These are phyloP conservation scores for Calyptommatus sinebrachiatus DNA, from an alignment of 2,113 vertebrate genomes.

Conservation along the genomic window DNA sequence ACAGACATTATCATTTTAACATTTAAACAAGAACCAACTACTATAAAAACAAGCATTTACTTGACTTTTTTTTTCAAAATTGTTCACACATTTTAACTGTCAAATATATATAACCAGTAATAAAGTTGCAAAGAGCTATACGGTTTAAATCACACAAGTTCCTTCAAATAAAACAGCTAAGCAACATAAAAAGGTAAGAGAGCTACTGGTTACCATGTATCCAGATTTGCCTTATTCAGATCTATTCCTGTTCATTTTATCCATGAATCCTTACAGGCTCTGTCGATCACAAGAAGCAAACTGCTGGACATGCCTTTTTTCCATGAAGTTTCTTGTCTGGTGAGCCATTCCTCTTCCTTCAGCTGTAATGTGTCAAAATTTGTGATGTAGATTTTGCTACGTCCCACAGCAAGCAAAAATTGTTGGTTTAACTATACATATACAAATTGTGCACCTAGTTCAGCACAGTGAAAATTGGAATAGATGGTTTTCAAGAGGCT, in stretches of 20 bases:
- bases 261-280: conserved; percentile 84
- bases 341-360: conserved; percentile 89
- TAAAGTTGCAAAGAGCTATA: conserved; percentile 85
- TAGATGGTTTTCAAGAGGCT: conserved; percentile 61
- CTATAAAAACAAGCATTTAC: conserved; percentile 95
- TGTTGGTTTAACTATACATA: conserved; percentile 79
- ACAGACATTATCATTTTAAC: conserved; percentile 92
- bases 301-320: conserved; percentile 80
- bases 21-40: conserved; percentile 86
- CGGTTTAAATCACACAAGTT: conserved; percentile 87
- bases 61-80: conserved; percentile 80
- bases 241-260: conserved; percentile 88
- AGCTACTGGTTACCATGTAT: conserved; percentile 93
- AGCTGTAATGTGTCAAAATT: conserved; percentile 99
- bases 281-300: conserved; percentile 87
- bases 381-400: conserved; percentile 99
- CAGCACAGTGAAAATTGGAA: conserved; percentile 65
- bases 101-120: conserved; percentile 85
- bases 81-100: conserved; percentile 88
- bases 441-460: conserved; percentile 75
- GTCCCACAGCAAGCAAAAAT: conserved; percentile 81
- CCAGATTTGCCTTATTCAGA: conserved; percentile 91
- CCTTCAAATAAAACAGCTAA: conserved; percentile 94
- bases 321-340: conserved; percentile 81
- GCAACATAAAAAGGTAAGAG: conserved; percentile 92